Evolutionary conservation across 2,113 vertebrate species (phyloP).

Genomic region (Syngnathus scovelli): DNA sequence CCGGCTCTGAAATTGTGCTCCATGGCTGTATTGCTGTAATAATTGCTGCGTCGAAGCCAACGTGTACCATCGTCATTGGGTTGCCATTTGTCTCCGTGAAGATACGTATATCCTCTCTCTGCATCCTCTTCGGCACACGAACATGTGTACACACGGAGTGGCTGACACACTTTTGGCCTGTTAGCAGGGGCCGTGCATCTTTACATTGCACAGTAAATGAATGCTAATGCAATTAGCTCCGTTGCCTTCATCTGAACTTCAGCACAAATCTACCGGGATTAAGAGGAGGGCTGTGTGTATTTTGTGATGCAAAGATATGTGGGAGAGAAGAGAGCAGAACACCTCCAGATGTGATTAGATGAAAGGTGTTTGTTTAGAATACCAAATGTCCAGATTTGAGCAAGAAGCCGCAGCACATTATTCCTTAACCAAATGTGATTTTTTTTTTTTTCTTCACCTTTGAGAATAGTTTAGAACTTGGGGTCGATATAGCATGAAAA

Average conservation of each 20-base stretch:
- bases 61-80: neutral
- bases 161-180: neutral
- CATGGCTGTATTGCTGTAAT: slow-evolving; percentile 6
- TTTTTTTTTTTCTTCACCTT: too few species aligned
- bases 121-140: neutral
- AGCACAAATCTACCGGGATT: slow-evolving; percentile 27
- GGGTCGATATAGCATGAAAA: too few species aligned
- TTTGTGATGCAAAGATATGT: slow-evolving; percentile 13
- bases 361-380: slow-evolving; percentile 44
- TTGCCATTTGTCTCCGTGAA: slow-evolving; percentile 22
- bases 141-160: neutral
- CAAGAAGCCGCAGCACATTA: slow-evolving; percentile 38
- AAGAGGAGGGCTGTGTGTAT: slow-evolving; percentile 13
- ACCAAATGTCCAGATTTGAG: slow-evolving; percentile 51
- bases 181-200: slow-evolving; percentile 39
- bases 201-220: slow-evolving; percentile 53
- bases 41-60: slow-evolving; percentile 19
- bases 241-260: slow-evolving; percentile 57
- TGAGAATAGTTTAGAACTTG: too few species aligned
- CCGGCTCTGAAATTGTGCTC: slow-evolving; percentile 15
- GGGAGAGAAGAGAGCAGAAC: slow-evolving; percentile 15
- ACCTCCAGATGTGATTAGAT: slow-evolving; percentile 63
- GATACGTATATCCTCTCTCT: slow-evolving; percentile 12
- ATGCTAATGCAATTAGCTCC: slow-evolving; percentile 70
- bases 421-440: slow-evolving; percentile 27